Base-by-base conservation (phyloP, 2,113 vertebrate genomes). In the Reinhardtius hippoglossoides region DNA sequence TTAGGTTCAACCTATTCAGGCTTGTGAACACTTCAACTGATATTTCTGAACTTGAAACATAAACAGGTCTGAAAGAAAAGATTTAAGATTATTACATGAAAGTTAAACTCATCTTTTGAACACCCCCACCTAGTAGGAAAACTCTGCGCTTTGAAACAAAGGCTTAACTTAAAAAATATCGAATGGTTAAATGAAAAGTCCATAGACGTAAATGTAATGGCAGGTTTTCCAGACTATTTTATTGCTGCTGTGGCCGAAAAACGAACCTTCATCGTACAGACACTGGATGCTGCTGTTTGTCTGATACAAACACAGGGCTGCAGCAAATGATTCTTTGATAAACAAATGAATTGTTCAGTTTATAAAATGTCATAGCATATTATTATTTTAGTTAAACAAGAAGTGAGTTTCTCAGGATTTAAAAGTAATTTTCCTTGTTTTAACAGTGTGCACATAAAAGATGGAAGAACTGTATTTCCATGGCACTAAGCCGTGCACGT, bases 191-290 rank as follows among this genome's bases (percentile, higher is more conserved):
- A 44, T 44, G 37, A 50, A 64, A 73, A 14, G 74, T 67, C 60
- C 15, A 54, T 55, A 56, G 55, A 46, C 9, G 54, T 67, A 46
- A 74, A 66, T 68, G 35, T 42, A 65, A 81, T 27, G 9, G 18
- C 15, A 23, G 3, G 18, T 65, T 59, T 63, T 74, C 61, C n/a
- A 23, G 50, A 24, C 62, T 12, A 57, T 60, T 80, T 82, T 76
- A 80, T 52, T 57, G 73, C 31, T 0, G 0, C 59, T 67, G 71
- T n/a, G 37, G 56, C 42, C 58, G 26, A n/a, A 24, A 31, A 37
- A 0, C 7, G 9, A 9, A 9, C 15, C 26, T n/a, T 13, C 42
- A 57, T 26, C 61, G 13, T 1, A 3, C 21, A 3, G 12, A 70
- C n/a, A 9, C 26, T 26, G 46, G 14, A 55, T 23, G 12, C 20